These are phyloP conservation scores for Ferrisia virgata DNA, from an alignment of 2,888 invertebrate genomes.

Conservation along the genomic window DNA sequence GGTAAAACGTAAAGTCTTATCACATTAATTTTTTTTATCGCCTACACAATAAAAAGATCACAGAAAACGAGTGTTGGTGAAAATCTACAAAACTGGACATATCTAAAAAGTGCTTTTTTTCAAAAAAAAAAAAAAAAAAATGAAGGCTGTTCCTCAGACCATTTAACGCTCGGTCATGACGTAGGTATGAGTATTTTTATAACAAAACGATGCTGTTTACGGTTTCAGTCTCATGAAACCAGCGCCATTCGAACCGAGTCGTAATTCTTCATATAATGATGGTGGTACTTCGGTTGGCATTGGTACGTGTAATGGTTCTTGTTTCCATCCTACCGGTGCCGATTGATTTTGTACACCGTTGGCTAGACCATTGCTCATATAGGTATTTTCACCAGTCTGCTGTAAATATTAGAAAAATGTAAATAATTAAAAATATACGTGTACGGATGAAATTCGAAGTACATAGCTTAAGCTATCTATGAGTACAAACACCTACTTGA, in stretches of 20 bases:
- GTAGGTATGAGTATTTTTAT: background rate
- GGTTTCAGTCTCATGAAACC: conserved; percentile 77
- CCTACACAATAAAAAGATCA: conserved; percentile 41
- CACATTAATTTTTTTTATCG: conserved; percentile 39
- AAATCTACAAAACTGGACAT: conserved; percentile 34
- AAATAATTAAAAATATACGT: no score
- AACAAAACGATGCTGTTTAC: no score
- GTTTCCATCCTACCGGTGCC: conserved; percentile 61
- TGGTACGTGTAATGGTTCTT: conserved; percentile 64
- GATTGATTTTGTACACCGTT: conserved; percentile 37
- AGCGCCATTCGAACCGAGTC: conserved; percentile 74
- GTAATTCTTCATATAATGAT: conserved; percentile 76
- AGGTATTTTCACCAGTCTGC: conserved; percentile 33
- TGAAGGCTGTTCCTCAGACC: background rate
- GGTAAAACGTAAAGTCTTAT: conserved; percentile 44
- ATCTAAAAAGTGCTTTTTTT: background rate
- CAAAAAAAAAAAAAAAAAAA: conserved; percentile 23
- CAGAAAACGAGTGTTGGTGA: conserved; percentile 40
- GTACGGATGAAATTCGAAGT: no score
- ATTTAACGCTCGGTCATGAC: background rate
- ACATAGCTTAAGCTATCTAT: background rate
- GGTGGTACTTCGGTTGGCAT: conserved; percentile 66
- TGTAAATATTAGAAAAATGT: background rate
- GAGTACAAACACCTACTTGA: conserved; percentile 34
- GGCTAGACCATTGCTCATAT: conserved; percentile 42